Evolutionary conservation across 2,113 vertebrate species (phyloP).

Genomic region (Proteles cristata): DNA sequence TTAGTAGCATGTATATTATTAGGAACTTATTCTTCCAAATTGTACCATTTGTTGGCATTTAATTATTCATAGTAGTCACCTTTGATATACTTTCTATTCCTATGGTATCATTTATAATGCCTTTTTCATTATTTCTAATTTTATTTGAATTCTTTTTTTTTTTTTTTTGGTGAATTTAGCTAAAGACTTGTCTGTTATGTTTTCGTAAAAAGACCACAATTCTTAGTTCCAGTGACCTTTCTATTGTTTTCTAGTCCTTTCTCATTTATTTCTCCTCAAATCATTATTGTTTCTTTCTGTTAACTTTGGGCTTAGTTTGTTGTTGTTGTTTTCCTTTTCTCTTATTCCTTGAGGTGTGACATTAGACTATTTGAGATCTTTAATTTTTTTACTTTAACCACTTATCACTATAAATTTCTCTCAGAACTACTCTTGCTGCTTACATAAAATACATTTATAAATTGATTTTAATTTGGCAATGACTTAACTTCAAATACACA

Average conservation of each 20-base stretch:
- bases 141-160: not conserved
- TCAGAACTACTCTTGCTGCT: not conserved
- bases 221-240: not conserved
- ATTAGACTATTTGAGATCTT: not conserved
- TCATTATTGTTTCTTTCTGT: not conserved
- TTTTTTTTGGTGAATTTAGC: not conserved
- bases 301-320: not conserved
- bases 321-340: not conserved
- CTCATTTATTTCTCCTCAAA: not conserved
- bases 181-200: not conserved
- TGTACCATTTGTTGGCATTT: not conserved
- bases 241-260: not conserved
- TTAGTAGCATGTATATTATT: not conserved
- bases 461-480: not conserved
- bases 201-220: not conserved
- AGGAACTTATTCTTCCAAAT: not conserved
- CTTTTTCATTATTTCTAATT: not conserved
- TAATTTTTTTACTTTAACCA: not conserved
- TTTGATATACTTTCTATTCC: not conserved
- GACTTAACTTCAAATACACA: not conserved
- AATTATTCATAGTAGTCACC: not conserved
- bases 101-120: not conserved
- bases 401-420: not conserved
- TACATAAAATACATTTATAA: not conserved
- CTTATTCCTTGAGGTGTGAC: not conserved